These are phyloP conservation scores for Myopa testacea DNA, from an alignment of 2,888 invertebrate species.

Conservation along the genomic window DNA sequence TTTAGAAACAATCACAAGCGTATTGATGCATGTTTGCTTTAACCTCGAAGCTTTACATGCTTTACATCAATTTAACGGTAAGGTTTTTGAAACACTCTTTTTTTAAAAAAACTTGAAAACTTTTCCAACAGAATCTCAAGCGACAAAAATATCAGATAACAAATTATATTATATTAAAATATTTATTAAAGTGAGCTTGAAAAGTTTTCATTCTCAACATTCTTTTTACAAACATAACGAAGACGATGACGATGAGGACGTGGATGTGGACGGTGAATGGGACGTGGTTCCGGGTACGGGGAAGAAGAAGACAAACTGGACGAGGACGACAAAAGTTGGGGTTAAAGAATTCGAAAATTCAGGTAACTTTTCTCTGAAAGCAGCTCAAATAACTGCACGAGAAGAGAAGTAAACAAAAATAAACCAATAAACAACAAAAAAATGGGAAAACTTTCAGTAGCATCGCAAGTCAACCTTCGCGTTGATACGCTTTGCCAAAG, in stretches of 20 bases:
- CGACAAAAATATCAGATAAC: background rate
- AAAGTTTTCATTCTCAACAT: background rate
- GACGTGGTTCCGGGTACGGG: too few relatives aligned
- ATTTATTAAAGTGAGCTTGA: background rate
- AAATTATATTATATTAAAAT: background rate
- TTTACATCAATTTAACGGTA: conserved; percentile 12
- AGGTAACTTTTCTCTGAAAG: background rate
- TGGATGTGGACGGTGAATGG: too few relatives aligned
- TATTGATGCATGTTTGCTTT: background rate
- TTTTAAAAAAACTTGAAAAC: background rate
- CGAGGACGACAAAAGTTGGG: too few relatives aligned
- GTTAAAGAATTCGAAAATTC: background rate
- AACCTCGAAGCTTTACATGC: background rate
- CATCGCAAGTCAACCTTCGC: background rate
- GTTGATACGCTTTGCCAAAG: background rate
- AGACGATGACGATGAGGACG: too few relatives aligned
- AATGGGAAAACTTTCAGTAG: background rate
- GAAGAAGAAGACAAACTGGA: too few relatives aligned
- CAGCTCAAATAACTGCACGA: background rate
- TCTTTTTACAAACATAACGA: too few relatives aligned
- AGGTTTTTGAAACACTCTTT: background rate
- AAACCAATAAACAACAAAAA: too few relatives aligned
- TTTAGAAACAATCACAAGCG: background rate
- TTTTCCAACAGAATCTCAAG: background rate
- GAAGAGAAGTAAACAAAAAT: too few relatives aligned